Conservation (phyloP, 2,797 vertebrate genomes). For the Sebastes minor region DNA sequence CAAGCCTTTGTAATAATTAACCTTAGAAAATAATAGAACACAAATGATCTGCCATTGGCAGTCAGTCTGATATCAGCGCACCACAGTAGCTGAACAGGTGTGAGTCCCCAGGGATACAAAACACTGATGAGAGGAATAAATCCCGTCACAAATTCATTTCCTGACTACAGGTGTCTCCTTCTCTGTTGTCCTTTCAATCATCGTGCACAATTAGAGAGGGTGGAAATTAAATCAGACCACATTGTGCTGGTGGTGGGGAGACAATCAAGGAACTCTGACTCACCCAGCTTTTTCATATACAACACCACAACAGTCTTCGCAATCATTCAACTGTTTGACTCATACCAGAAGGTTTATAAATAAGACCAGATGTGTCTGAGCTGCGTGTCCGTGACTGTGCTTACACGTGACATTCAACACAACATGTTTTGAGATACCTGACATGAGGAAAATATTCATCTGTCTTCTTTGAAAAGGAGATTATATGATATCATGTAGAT, state of each 20-base stretch:
- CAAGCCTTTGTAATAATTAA: not conserved
- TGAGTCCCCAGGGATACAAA: not conserved
- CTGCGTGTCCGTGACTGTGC: not conserved
- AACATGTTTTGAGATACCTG: constrained; percentile 5
- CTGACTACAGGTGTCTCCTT: constrained; percentile 31
- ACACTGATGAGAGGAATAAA: constrained; percentile 7
- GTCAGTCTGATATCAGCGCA: not conserved
- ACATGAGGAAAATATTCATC: constrained; percentile 29
- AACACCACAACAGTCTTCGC: constrained; percentile 13
- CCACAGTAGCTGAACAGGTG: not conserved
- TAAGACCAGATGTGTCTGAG: not conserved
- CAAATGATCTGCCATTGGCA: not conserved
- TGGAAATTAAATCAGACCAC: not conserved
- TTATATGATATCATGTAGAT: constrained; percentile 12
- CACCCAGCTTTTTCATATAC: constrained; percentile 10
- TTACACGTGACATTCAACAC: not conserved
- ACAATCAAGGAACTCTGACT: not conserved
- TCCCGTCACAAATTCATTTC: not conserved
- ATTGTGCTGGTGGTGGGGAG: not conserved
- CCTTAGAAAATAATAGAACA: not conserved
- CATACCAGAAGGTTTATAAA: constrained; percentile 2
- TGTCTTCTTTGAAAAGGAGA: constrained; percentile 21
- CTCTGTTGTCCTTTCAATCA: constrained; percentile 47
- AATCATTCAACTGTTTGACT: not conserved
- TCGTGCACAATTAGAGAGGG: not conserved